Evolutionary conservation across 2,888 invertebrate species (phyloP).

Genomic region (Laspeyria flexula): DNA sequence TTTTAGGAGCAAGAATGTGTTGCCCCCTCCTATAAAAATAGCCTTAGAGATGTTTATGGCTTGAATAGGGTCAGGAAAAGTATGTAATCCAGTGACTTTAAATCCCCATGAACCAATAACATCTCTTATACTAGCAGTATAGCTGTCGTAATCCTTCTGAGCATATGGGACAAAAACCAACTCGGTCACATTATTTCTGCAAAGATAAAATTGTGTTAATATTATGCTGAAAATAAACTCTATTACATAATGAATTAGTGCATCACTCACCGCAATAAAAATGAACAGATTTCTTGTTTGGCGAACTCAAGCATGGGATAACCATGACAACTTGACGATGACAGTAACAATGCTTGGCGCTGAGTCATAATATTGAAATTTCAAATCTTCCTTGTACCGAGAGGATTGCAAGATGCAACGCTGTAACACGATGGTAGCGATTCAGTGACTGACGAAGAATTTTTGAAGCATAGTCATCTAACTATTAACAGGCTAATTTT

Average conservation of each 20-base stretch:
- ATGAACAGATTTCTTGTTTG: conserved; percentile 86
- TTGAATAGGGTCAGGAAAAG: conserved; percentile 79
- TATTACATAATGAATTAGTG: too few relatives aligned
- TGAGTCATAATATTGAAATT: conserved; percentile 23
- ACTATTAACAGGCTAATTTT: too few relatives aligned
- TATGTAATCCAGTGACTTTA: conserved; percentile 88
- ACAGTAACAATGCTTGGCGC: conserved; percentile 87
- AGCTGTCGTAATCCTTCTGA: conserved; percentile 87
- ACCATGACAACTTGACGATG: conserved; percentile 90
- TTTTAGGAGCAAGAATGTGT: conserved; percentile 91
- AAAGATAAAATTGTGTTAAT: too few relatives aligned
- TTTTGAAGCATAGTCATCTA: too few relatives aligned
- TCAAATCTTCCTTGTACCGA: conserved; percentile 8
- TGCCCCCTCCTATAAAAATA: conserved; percentile 93
- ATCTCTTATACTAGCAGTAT: conserved; percentile 86
- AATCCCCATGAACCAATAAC: conserved; percentile 89
- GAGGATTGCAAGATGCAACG: neutral
- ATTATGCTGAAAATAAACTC: too few relatives aligned
- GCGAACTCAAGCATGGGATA: conserved; percentile 89
- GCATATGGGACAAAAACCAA: conserved; percentile 93
- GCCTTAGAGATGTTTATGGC: conserved; percentile 88
- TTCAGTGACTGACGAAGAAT: conserved; percentile 23
- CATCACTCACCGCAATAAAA: conserved; percentile 85
- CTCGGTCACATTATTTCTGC: conserved; percentile 87
- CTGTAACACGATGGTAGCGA: conserved; percentile 5